phyloP scores from a whole-genome alignment of 2,888 invertebrate genomes.

The Eremobia ochroleuca region DNA sequence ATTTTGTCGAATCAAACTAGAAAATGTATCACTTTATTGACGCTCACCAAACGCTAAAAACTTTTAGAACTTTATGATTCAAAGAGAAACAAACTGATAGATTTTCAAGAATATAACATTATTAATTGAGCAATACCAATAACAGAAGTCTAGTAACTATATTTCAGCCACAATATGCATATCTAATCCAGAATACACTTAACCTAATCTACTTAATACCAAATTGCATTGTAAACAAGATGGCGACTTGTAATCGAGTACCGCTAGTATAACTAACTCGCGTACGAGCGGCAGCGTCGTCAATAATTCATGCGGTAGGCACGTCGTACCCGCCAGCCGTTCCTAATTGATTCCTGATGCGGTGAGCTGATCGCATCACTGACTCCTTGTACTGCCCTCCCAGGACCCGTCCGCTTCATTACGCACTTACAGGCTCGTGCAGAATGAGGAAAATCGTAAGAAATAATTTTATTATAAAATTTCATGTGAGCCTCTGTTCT shows the following conservation, averaged over 20 bases:
- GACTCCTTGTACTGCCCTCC: conserved; percentile 87
- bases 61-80: not conserved
- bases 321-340: conserved; percentile 88
- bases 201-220: conserved; percentile 59
- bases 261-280: conserved; percentile 73
- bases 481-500: conserved; percentile 56
- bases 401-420: conserved; percentile 87
- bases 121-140: conserved; percentile 15
- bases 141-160: conserved; percentile 7
- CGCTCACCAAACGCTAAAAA: not conserved
- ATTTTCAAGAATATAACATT: not conserved
- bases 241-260: conserved; percentile 77
- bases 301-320: conserved; percentile 90
- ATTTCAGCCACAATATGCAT: conserved; percentile 48
- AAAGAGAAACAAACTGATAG: not conserved
- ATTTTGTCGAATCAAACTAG: conserved; percentile 70
- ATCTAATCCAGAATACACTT: conserved; percentile 44
- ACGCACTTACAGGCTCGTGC: conserved; percentile 82
- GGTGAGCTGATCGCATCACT: conserved; percentile 89
- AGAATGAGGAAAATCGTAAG: conserved; percentile 77
- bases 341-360: conserved; percentile 91
- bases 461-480: conserved; percentile 72
- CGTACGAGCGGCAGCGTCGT: conserved; percentile 81
- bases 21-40: conserved; percentile 48
- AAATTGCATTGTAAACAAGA: conserved; percentile 67